Conservation (phyloP, 1,140 invertebrate genomes). For the Drosophila malerkotliana region DNA sequence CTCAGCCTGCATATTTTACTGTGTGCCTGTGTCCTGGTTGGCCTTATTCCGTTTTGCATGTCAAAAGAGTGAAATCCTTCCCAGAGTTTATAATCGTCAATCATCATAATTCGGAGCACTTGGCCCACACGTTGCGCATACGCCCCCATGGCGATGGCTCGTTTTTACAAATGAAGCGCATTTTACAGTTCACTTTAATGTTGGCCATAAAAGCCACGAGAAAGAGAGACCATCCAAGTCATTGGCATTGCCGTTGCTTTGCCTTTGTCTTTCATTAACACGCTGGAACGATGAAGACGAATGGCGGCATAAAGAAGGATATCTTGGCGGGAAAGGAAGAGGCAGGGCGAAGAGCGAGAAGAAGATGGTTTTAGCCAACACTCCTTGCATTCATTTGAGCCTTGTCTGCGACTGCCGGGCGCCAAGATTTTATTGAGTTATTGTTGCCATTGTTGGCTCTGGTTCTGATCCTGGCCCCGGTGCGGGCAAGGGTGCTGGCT, state of each 20-base stretch:
- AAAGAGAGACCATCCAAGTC: constrained; percentile 12
- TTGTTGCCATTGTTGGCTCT: constrained; percentile 48
- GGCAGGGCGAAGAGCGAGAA: constrained; percentile 1
- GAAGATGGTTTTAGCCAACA: constrained; percentile 12
- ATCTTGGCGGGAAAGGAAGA: constrained; percentile 4
- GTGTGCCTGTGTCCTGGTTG: no score
- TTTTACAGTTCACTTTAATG: constrained; percentile 60
- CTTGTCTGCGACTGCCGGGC: constrained; percentile 21
- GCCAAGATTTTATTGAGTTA: constrained; percentile 56
- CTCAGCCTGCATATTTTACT: constrained; percentile 50
- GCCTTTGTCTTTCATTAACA: constrained; percentile 50
- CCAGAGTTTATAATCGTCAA: constrained; percentile 64
- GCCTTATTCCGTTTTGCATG: constrained; percentile 55
- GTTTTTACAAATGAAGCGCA: constrained; percentile 67
- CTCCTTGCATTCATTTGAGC: constrained; percentile 45
- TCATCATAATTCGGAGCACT: constrained; percentile 77
- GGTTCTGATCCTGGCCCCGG: constrained; percentile 7
- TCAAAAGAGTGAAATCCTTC: constrained; percentile 35
- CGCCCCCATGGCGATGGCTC: constrained; percentile 54
- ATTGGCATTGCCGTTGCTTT: constrained; percentile 7
- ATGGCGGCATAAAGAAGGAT: constrained; percentile 27
- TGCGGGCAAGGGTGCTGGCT: background rate
- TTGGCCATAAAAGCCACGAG: constrained; percentile 46
- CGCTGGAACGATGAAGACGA: constrained; percentile 37
- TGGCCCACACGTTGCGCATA: constrained; percentile 55